A percentile compares a stretch with the other conserved stretches of the same genome.
phyloP scores from a whole-genome alignment of 2,113 vertebrate genomes.

The Lepidothrix coronata region DNA sequence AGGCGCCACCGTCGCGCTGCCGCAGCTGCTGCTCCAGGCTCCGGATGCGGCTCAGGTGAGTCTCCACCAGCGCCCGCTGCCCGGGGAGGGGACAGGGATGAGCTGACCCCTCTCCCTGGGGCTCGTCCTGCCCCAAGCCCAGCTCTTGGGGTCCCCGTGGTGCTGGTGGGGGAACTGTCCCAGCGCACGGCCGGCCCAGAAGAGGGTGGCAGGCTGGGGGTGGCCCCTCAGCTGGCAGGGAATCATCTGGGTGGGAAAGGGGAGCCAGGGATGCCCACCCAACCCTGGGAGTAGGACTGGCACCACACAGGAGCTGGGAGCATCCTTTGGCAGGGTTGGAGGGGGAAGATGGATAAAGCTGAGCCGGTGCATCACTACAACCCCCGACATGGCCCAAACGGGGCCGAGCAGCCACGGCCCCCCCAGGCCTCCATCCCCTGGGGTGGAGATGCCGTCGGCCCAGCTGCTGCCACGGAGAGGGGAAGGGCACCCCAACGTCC shows the following conservation, averaged over 20 bases:
- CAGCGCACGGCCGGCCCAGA: neutral
- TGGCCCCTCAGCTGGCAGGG: neutral
- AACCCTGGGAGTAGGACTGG: rapidly evolving
- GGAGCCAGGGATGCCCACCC: rapidly evolving
- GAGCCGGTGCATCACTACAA: rapidly evolving
- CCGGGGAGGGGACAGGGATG: neutral
- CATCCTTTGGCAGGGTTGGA: rapidly evolving
- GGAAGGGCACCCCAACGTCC: neutral
- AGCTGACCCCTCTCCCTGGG: rapidly evolving
- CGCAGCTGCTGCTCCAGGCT: constrained; percentile 88
- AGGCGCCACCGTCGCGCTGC: constrained; percentile 80
- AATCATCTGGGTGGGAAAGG: rapidly evolving
- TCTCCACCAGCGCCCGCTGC: constrained; percentile 93
- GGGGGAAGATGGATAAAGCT: rapidly evolving
- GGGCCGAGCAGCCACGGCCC: rapidly evolving
- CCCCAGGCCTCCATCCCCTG: rapidly evolving
- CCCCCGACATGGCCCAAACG: rapidly evolving
- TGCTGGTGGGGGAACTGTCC: neutral
- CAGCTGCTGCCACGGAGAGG: rapidly evolving
- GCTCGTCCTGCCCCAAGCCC: too few species aligned
- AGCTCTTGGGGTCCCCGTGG: rapidly evolving
- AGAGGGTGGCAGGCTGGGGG: rapidly evolving
- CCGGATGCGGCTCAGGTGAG: constrained; percentile 90
- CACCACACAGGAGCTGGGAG: rapidly evolving
- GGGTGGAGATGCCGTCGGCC: rapidly evolving